Evolutionary conservation across 2,888 invertebrate species (phyloP), one percentile per base, ranked within the genome.

Genomic region (Drosophila mimica): DNA sequence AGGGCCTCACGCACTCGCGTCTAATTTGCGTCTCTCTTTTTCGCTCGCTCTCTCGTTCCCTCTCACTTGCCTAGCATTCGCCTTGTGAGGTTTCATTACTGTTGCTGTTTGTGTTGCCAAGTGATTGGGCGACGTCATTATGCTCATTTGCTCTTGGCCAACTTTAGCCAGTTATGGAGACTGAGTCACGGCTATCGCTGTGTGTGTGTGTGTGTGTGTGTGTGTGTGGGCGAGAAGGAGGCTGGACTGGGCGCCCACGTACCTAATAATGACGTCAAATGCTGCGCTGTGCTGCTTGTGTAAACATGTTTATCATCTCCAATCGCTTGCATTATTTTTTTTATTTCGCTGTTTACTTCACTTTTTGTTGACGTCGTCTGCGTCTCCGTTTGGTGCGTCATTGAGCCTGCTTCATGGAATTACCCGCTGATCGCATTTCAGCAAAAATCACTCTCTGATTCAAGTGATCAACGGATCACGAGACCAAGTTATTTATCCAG

Each of bases 61-160:
- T 36, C 51, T 20, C 40, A 30, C 34, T 75, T 36, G 40, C 58
- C 40, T 48, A 25, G n/a, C 40, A 40, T 54, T 36, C 25, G 34
- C 58, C 78, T 68, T 79, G 77, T 25, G 81, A 48, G 69, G 70
- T 58, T 79, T 79, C 77, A 31, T 52, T 52, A 43, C 49, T 33
- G 54, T 65, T 51, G 52, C 59, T 62, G 25, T 48, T 49, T 28
- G 61, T 79, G 83, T 83, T 88, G 83, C 83, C 74, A 86, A 59
- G 77, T 54, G 76, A 51, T 65, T 31, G 9, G 38, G 64, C 65
- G 49, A 74, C 76, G 88, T 86, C 83, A 86, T 71, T 69, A 76
- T 76, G 76, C 28, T 56, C n/a, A 31, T 59, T 36, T 79, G 88
- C 74, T 88, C 83, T 85, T 83, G 86, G 72, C 77, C 79, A 88